Conservation (phyloP, 2,888 invertebrate genomes). For the Eugnorisma glareosa region DNA sequence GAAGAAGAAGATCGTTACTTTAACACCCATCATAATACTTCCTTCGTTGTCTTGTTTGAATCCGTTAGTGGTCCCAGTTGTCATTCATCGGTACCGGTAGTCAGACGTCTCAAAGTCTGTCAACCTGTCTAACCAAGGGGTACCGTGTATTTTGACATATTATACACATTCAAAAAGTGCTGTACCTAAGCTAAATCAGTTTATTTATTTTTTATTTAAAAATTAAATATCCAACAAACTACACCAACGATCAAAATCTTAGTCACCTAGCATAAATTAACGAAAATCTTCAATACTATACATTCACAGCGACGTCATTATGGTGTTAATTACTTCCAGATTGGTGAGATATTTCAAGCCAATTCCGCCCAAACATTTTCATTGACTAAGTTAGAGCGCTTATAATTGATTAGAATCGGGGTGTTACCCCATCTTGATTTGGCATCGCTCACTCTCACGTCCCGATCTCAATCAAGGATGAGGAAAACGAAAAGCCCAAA, state of each 20-base stretch:
- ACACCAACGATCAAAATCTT: background rate
- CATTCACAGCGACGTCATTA: conserved; percentile 41
- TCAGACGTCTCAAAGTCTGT: background rate
- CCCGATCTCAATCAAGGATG: conserved; percentile 64
- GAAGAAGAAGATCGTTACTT: background rate
- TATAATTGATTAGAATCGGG: conserved; percentile 68
- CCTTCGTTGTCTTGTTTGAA: background rate
- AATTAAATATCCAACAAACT: background rate
- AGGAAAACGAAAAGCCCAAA: conserved; percentile 66
- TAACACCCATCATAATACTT: background rate
- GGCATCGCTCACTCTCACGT: conserved; percentile 69
- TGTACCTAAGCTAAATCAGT: background rate
- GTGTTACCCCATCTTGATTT: conserved; percentile 66
- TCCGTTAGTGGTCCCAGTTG: background rate
- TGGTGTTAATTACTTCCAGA: conserved; percentile 58
- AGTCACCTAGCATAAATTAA: conserved; percentile 18
- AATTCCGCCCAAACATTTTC: conserved; percentile 60
- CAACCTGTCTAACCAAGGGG: background rate
- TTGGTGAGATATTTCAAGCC: conserved; percentile 59
- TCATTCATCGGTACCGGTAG: background rate
- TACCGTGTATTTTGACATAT: background rate
- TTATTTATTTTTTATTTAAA: background rate
- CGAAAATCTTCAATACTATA: conserved; percentile 19
- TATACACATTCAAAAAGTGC: background rate
- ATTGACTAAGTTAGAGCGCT: conserved; percentile 61